These are phyloP conservation scores for Phyllostomus hastatus DNA, from an alignment of 2,113 vertebrate species.

Conservation along the genomic window DNA sequence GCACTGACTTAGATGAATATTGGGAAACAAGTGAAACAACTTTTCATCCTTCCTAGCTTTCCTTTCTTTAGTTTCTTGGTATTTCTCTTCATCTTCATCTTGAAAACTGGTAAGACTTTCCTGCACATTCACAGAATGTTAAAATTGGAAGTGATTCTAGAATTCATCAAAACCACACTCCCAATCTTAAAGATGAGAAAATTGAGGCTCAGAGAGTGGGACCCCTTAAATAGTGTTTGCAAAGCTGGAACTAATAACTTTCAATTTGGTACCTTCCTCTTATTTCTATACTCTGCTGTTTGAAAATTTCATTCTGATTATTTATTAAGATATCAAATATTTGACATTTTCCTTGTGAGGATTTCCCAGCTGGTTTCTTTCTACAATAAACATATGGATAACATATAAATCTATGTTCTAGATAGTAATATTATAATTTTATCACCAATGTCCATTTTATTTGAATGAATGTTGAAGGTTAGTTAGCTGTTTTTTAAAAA, in stretches of 20 bases:
- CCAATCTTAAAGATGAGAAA: not conserved
- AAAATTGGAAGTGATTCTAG: not conserved
- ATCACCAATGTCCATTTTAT: slow-evolving; percentile 71
- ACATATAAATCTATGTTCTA: slow-evolving; percentile 45
- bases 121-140: not conserved
- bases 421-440: slow-evolving; percentile 60
- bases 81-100: not conserved
- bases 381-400: not conserved
- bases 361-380: not conserved
- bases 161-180: not conserved
- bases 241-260: not conserved
- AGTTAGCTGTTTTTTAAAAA: slow-evolving; percentile 27
- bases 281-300: not conserved
- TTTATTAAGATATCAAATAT: not conserved
- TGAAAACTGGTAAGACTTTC: not conserved
- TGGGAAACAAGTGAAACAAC: not conserved
- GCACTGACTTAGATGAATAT: not conserved
- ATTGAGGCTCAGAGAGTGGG: not conserved
- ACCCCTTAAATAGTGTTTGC: not conserved
- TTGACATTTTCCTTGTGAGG: not conserved
- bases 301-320: not conserved
- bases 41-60: not conserved
- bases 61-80: not conserved
- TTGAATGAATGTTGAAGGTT: slow-evolving; percentile 60
- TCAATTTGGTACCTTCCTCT: not conserved